Base-by-base conservation (phyloP, 2,888 invertebrate genomes). In the Torymus tubicola region DNA sequence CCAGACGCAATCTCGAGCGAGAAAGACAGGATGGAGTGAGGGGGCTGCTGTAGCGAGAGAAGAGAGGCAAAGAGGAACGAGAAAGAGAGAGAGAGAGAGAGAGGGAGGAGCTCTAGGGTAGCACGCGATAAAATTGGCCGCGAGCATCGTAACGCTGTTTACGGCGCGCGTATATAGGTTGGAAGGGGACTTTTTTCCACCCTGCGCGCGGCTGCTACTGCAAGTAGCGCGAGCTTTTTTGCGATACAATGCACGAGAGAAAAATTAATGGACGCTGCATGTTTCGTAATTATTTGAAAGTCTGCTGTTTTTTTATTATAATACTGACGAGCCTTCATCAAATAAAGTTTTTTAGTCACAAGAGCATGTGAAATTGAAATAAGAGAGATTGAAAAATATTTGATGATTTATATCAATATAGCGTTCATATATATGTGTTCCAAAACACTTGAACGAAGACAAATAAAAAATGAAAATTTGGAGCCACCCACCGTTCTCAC, bases 1-100 rank as follows among this genome's bases (percentile, higher is more conserved):
- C 85, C 85, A 85, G 86, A 85, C 87, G 60, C 60, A 68, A 57
- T 55, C 60, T 4, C 14, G 57, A 61, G 69, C 12, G 57, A 18
- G 57, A 63, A 24, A 14, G 11, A 13, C 64, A 31, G 68, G 3
- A 60, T 57, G 65, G 60, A 63, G 21, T 12, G 18, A 5, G 16
- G 68, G 13, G 8, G 8, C 42, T 42, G 42, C 42, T 42, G 42
- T 42, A 8, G 42, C 0, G 42, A 42, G 42, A 42, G 8, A 42
- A 42, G 42, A 42, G 42, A 42, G 42, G 42, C 42, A 42, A 8
- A 8, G 42, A 42, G 42, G 42, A 8, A 42, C 8, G 42, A 42
- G 42, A 42, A 42, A 42, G 42, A 31, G 31, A 31, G 31, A 31
- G n/a, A 55, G 55, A 3, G 21, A 13, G 5, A 68, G 50, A 11